Conservation (phyloP, 2,797 vertebrate species). For the Rhinogobio ventralis region DNA sequence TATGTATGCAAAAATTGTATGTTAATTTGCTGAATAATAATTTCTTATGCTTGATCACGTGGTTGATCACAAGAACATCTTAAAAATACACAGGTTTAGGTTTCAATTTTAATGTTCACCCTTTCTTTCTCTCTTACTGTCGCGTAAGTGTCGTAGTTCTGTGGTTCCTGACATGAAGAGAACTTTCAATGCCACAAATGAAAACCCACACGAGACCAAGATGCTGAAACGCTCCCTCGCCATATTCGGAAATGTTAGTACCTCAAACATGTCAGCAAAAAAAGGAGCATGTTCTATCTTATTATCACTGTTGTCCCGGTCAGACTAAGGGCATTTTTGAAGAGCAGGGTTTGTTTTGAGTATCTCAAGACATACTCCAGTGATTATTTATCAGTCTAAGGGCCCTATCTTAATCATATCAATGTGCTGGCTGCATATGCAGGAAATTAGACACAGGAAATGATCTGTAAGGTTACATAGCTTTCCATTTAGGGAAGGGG, state of each 20-base stretch:
- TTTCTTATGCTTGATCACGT: neutral
- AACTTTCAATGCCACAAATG: slow-evolving; percentile 54
- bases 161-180: slow-evolving; percentile 55
- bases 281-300: slow-evolving; percentile 13
- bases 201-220: slow-evolving; percentile 65
- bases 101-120: neutral
- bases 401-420: slow-evolving; percentile 26
- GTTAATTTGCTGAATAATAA: neutral
- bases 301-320: slow-evolving; percentile 27
- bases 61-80: neutral
- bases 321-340: slow-evolving; percentile 18
- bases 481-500: slow-evolving; percentile 40
- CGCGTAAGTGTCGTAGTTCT: slow-evolving; percentile 12
- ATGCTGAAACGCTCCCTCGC: slow-evolving; percentile 67
- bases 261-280: slow-evolving; percentile 31
- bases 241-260: slow-evolving; percentile 68
- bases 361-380: neutral
- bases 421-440: slow-evolving; percentile 27
- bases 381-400: slow-evolving; percentile 19
- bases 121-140: neutral
- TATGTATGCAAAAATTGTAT: neutral
- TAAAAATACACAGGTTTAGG: neutral
- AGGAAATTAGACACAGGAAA: slow-evolving; percentile 38
- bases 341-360: slow-evolving; percentile 34
- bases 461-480: slow-evolving; percentile 39